Conservation (phyloP, 2,888 invertebrate genomes). For the Scrobipalpa costella region DNA sequence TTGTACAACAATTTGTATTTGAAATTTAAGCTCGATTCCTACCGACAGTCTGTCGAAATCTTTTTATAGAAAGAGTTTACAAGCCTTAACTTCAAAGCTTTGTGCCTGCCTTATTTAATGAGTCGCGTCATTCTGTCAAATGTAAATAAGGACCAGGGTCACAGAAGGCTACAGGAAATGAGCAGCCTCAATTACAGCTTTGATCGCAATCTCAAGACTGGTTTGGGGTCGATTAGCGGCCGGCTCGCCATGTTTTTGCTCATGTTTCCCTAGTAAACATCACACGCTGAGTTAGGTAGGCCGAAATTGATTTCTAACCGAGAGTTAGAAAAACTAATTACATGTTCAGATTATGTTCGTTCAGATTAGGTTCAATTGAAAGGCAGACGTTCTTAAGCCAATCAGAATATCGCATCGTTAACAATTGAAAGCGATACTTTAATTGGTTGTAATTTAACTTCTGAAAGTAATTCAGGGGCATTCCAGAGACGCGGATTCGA, state of each 20-base stretch:
- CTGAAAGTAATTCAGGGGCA: too few species aligned
- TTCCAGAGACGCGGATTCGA: too few species aligned
- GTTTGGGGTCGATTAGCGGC: not conserved
- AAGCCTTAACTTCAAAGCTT: not conserved
- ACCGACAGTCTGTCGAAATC: not conserved
- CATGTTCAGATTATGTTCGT: too few species aligned
- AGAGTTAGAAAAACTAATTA: not conserved
- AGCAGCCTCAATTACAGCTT: not conserved
- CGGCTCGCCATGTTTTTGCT: not conserved
- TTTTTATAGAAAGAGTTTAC: not conserved
- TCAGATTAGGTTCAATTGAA: too few species aligned
- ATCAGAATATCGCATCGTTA: too few species aligned
- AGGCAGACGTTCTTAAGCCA: too few species aligned
- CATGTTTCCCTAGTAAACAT: constrained; percentile 7
- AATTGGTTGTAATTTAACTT: too few species aligned
- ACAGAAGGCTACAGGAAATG: not conserved
- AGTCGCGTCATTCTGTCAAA: not conserved
- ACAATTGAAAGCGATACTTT: too few species aligned
- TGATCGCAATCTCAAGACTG: not conserved
- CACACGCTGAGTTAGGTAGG: not conserved
- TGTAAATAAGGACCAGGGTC: not conserved
- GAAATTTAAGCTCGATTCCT: not conserved
- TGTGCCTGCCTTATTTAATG: not conserved
- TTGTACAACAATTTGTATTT: not conserved
- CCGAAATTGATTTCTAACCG: not conserved